Evolutionary conservation across 1,140 invertebrate species (phyloP).

Genomic region (Pachyrhynchus sulphureomaculatus): DNA sequence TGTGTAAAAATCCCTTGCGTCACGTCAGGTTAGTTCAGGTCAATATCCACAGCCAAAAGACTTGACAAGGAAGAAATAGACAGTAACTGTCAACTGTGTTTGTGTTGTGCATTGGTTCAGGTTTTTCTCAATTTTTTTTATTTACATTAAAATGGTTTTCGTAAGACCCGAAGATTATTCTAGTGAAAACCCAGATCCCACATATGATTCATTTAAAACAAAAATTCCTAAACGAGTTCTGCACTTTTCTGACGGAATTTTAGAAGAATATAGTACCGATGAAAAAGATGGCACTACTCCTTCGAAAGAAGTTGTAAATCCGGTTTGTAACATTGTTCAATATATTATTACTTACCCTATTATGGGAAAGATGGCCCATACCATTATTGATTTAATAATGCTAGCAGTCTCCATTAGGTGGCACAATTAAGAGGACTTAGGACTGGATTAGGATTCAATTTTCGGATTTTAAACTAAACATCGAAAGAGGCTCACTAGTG

Average conservation of each 20-base stretch:
- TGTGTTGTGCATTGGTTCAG: too few species aligned
- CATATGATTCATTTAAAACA: slow-evolving; percentile 38
- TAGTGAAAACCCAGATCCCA: slow-evolving; percentile 16
- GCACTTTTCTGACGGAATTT: slow-evolving; percentile 81
- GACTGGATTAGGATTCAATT: too few species aligned
- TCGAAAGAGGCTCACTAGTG: too few species aligned
- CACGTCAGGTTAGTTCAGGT: too few species aligned
- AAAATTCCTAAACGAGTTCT: slow-evolving; percentile 61
- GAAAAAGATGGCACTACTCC: slow-evolving; percentile 60
- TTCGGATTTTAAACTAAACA: too few species aligned
- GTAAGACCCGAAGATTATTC: slow-evolving; percentile 36
- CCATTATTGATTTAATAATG: neutral
- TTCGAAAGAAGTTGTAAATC: slow-evolving; percentile 57
- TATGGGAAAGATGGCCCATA: neutral
- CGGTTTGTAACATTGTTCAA: slow-evolving; percentile 57
- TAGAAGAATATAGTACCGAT: slow-evolving; percentile 82
- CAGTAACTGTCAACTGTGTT: too few species aligned
- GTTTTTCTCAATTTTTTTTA: too few species aligned
- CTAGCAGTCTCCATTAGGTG: neutral
- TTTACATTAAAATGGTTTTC: slow-evolving; percentile 39
- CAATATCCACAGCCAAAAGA: too few species aligned
- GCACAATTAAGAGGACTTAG: too few species aligned
- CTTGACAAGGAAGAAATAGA: too few species aligned
- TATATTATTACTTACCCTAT: neutral
- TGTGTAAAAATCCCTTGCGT: too few species aligned